Evolutionary conservation across 2,888 invertebrate genomes (phyloP), one percentile per base, ranked within the genome.

Genomic region (Drosophila rellima): DNA sequence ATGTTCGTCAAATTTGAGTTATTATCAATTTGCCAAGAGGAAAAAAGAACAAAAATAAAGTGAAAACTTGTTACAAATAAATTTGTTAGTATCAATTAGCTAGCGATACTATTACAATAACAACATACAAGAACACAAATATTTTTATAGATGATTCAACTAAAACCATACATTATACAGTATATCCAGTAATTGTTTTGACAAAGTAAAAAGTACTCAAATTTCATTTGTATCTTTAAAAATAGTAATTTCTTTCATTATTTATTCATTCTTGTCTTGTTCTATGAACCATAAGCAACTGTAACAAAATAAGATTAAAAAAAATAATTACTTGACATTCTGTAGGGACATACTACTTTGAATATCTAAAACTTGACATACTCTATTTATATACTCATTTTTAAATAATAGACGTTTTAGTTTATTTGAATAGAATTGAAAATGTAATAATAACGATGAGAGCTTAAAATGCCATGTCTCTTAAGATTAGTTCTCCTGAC

Each of bases 21-120:
- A 74, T 63, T 65, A 64, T 75, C 57, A 61, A 70, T 69, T 73
- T 56, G 66, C 63, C 54, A 66, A 63, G 37, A 31, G 31, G 61
- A 17, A 62, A 71, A 74, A 61, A 76, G 69, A 78, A 72, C 40
- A 70, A 61, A 73, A 71, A 57, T 13, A 76, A 80, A 80, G 42
- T 52, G 61, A 50, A 76, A 63, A 64, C 47, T 79, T 55, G 55
- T 52, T 70, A 56, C 54, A 80, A 77, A 70, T 79, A 75, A 45
- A 56, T 70, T 40, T 40, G 11, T 52, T 52, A 63, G n/a, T 37
- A 77, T 33, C 39, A 23, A 45, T 20, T 13, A 20, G n/a, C 54
- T 55, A 70, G 18, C 37, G 20, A 20, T 39, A 42, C 18, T 57
- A 7, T 29, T 29, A 56, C 13, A 18, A 18, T 23, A 44, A 67